Evolutionary conservation across 2,113 vertebrate species (phyloP).

Genomic region (Tychaedon coryphoeus): DNA sequence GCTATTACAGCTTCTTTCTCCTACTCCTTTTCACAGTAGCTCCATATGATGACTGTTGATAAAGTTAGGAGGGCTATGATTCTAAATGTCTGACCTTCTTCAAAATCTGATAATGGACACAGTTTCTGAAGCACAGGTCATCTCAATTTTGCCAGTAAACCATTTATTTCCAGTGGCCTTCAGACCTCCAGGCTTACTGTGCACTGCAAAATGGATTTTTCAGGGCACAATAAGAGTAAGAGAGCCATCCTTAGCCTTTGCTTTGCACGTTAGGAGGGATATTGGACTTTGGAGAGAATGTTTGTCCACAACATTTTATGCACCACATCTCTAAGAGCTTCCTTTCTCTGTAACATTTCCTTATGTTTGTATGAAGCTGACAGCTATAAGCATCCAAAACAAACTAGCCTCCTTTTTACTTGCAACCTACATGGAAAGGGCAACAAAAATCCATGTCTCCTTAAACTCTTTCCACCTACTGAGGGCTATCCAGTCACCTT

Average conservation of each 20-base stretch:
- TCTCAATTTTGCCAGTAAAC: slow-evolving; percentile 35
- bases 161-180: slow-evolving; percentile 40
- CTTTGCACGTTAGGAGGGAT: background rate
- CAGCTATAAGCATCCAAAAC: background rate
- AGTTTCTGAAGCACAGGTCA: slow-evolving; percentile 41
- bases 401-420: background rate
- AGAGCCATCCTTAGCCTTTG: background rate
- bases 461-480: background rate
- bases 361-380: background rate
- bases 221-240: background rate
- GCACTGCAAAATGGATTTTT: slow-evolving; percentile 15
- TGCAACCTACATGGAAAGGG: background rate
- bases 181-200: slow-evolving; percentile 14
- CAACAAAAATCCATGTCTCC: background rate
- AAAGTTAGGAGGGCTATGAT: slow-evolving; percentile 13
- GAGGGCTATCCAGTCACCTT: background rate
- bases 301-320: background rate
- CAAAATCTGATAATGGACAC: slow-evolving; percentile 49
- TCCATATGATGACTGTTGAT: slow-evolving; percentile 22
- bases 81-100: slow-evolving; percentile 48
- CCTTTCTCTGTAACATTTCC: background rate
- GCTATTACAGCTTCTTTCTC: slow-evolving; percentile 10
- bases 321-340: background rate
- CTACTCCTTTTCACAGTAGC: background rate
- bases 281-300: background rate